These are phyloP conservation scores for Steinernema scapterisci DNA, from an alignment of 2,888 invertebrate species.

Conservation along the genomic window DNA sequence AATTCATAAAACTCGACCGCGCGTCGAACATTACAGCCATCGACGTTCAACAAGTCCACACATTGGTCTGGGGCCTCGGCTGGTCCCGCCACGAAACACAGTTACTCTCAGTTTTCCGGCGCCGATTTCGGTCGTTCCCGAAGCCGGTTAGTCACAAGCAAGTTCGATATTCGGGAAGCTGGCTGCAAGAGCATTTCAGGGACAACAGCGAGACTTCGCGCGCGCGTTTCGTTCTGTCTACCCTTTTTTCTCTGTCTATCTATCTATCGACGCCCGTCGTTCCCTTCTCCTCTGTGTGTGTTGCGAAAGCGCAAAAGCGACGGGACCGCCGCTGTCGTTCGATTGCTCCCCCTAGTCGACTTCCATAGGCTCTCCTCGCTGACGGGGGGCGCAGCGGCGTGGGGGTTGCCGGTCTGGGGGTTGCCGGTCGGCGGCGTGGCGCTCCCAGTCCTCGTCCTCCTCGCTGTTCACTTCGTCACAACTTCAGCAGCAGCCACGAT, in stretches of 20 bases:
- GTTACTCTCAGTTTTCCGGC: not conserved
- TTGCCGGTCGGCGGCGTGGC: not conserved
- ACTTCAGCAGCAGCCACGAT: constrained; percentile 6
- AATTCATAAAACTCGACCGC: constrained; percentile 30
- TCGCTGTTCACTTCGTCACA: constrained; percentile 28
- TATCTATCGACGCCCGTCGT: constrained; percentile 13
- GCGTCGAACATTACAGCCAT: constrained; percentile 11
- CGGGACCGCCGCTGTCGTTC: constrained; percentile 26
- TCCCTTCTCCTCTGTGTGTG: constrained; percentile 12
- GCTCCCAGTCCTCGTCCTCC: not conserved
- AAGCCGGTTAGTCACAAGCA: not conserved
- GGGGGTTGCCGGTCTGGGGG: constrained; percentile 21
- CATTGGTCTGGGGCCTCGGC: not conserved
- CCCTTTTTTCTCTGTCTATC: constrained; percentile 7
- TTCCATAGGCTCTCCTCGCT: not conserved
- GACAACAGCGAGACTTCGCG: constrained; percentile 26
- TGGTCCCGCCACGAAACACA: not conserved
- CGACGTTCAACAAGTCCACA: not conserved
- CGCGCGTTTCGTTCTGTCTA: constrained; percentile 20
- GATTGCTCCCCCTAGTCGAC: constrained; percentile 2
- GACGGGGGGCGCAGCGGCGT: constrained; percentile 13
- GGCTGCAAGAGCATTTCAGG: constrained; percentile 17
- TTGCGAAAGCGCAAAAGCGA: constrained; percentile 30
- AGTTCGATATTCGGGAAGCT: not conserved
- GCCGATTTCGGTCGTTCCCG: too few relatives aligned